These are phyloP conservation scores for Saccopteryx bilineata DNA, from an alignment of 2,113 vertebrate species.

Conservation along the genomic window DNA sequence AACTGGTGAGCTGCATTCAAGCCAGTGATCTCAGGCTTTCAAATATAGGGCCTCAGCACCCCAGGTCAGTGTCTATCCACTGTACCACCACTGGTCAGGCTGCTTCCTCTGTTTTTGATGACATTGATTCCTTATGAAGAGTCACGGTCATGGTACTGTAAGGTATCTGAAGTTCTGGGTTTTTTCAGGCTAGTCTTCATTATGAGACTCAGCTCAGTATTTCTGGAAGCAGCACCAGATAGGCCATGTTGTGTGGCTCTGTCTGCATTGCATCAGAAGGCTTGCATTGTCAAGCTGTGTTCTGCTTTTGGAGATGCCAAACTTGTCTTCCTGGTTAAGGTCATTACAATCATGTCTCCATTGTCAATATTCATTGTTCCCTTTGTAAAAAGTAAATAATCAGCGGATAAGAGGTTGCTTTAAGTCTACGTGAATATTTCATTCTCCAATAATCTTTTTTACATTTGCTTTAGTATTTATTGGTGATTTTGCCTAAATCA, in stretches of 20 bases:
- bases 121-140: not conserved
- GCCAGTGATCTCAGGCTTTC: too few relatives aligned
- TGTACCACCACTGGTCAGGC: too few relatives aligned
- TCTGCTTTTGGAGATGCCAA: not conserved
- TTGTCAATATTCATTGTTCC: not conserved
- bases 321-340: not conserved
- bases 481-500: constrained; percentile 9
- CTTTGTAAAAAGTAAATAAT: not conserved
- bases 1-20: too few relatives aligned
- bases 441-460: not conserved
- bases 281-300: too few relatives aligned
- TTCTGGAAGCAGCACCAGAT: not conserved
- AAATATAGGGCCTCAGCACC: too few relatives aligned
- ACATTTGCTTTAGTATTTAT: not conserved
- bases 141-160: not conserved
- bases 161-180: not conserved
- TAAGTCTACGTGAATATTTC: not conserved
- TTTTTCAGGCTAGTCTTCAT: not conserved
- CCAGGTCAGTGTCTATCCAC: too few relatives aligned
- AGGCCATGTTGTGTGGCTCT: not conserved
- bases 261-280: not conserved
- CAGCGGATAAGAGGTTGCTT: not conserved
- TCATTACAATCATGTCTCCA: not conserved
- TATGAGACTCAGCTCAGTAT: not conserved
- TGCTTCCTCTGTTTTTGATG: not conserved